Conservation (phyloP, 2,888 invertebrate species). For the Lamproptera curius region DNA sequence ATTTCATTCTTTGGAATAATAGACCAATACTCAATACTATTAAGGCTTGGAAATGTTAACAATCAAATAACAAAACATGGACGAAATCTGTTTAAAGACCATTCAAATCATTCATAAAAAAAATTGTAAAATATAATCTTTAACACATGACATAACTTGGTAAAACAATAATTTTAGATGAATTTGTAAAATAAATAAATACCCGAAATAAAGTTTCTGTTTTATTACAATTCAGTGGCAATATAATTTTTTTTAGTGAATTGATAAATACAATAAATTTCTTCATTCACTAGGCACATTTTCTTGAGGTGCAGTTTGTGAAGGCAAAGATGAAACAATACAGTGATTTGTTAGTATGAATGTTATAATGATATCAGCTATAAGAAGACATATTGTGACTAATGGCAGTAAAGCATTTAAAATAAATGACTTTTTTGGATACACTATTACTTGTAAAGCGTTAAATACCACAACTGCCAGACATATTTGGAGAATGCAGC, state of each 20-base stretch:
- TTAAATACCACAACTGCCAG: slow-evolving; percentile 43
- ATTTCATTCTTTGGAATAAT: too few relatives aligned
- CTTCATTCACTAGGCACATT: slow-evolving; percentile 10
- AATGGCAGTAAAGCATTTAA: slow-evolving; percentile 56
- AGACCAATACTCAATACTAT: too few relatives aligned
- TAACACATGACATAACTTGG: not conserved
- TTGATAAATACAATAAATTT: not conserved
- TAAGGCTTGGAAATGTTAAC: too few relatives aligned
- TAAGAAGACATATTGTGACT: slow-evolving; percentile 42
- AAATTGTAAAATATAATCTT: too few relatives aligned
- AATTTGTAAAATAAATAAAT: slow-evolving; percentile 12
- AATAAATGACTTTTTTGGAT: slow-evolving; percentile 31
- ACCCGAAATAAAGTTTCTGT: not conserved
- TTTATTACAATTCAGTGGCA: too few relatives aligned
- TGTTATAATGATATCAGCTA: slow-evolving; percentile 48
- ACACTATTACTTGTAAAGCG: slow-evolving; percentile 29
- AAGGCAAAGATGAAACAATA: slow-evolving; percentile 24
- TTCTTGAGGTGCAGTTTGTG: slow-evolving; percentile 15
- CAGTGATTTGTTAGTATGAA: slow-evolving; percentile 43
- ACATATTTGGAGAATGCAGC: slow-evolving; percentile 39
- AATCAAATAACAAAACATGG: too few relatives aligned
- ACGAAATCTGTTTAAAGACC: too few relatives aligned
- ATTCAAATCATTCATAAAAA: too few relatives aligned
- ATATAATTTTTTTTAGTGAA: too few relatives aligned
- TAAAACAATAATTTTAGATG: not conserved